Conservation (phyloP, 2,797 vertebrate species). For the Bovichtus diacanthus region DNA sequence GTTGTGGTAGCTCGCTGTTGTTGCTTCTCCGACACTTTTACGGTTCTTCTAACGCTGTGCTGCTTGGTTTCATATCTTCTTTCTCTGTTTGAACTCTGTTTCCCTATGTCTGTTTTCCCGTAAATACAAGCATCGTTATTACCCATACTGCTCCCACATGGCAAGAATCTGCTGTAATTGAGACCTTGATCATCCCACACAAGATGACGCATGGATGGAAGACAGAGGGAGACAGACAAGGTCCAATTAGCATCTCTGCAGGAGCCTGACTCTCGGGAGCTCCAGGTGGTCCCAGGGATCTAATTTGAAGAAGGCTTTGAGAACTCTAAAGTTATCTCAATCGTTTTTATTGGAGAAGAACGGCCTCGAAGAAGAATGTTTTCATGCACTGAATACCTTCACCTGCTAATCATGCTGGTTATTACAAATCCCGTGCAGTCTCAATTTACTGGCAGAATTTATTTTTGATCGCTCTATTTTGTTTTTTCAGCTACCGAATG, state of each 20-base stretch:
- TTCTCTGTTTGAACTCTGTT: conserved; percentile 30
- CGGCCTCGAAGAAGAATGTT: conserved; percentile 21
- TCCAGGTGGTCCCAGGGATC: conserved; percentile 60
- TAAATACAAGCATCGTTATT: conserved; percentile 42
- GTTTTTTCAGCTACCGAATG: not conserved
- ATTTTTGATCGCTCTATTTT: conserved; percentile 3
- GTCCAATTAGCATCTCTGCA: conserved; percentile 70
- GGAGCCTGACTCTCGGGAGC: conserved; percentile 37
- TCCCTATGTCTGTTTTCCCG: conserved; percentile 14
- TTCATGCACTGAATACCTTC: conserved; percentile 30
- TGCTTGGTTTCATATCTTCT: conserved; percentile 9
- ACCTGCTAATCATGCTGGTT: conserved; percentile 56
- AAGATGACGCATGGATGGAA: conserved; percentile 36
- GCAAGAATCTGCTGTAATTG: conserved; percentile 46
- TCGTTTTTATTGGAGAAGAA: conserved; percentile 39
- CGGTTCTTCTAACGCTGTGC: not conserved
- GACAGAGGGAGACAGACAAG: conserved; percentile 38
- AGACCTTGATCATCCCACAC: conserved; percentile 73
- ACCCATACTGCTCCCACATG: conserved; percentile 37
- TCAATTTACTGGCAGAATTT: not conserved
- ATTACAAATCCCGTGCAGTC: conserved; percentile 35
- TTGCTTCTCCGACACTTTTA: not conserved
- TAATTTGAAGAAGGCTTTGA: conserved; percentile 57
- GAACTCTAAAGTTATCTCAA: conserved; percentile 45
- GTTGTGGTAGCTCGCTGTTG: not conserved